These are phyloP conservation scores for Spilarctia lutea DNA, from an alignment of 2,888 invertebrate species.

Conservation along the genomic window DNA sequence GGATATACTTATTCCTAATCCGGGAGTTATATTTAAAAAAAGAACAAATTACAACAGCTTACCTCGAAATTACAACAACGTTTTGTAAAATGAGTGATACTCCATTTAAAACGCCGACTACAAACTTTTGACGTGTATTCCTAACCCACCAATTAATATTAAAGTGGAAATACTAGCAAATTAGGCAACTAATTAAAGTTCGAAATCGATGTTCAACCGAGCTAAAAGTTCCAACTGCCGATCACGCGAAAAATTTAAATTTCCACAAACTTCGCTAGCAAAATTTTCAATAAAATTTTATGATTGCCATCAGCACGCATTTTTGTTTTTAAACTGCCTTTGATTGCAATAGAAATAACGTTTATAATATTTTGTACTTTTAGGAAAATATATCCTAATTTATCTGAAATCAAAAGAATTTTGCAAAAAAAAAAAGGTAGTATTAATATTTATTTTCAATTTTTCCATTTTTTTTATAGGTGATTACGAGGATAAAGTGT, in stretches of 20 bases:
- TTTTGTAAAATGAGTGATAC: not conserved
- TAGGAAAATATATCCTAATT: not conserved
- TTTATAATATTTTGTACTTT: not conserved
- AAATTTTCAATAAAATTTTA: constrained; percentile 28
- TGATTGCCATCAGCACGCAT: constrained; percentile 30
- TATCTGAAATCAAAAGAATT: too few species aligned
- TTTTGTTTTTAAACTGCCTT: constrained; percentile 10
- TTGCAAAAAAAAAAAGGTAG: too few species aligned
- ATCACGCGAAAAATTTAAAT: constrained; percentile 36
- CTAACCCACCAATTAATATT: constrained; percentile 28
- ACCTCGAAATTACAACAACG: too few species aligned
- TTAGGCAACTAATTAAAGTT: constrained; percentile 38
- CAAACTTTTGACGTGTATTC: constrained; percentile 10
- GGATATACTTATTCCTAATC: too few species aligned
- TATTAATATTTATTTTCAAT: too few species aligned
- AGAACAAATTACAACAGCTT: too few species aligned
- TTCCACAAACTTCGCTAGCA: constrained; percentile 12
- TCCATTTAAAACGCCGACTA: not conserved
- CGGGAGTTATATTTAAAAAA: too few species aligned
- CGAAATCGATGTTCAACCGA: constrained; percentile 23
- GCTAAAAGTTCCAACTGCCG: constrained; percentile 19
- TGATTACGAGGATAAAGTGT: too few species aligned
- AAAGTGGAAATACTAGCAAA: constrained; percentile 32
- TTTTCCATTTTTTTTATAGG: too few species aligned
- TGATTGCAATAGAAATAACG: not conserved